Evolutionary conservation across 2,113 vertebrate species (phyloP), one percentile per base, ranked within the genome.

Genomic region (Tricholaema leucomelas): DNA sequence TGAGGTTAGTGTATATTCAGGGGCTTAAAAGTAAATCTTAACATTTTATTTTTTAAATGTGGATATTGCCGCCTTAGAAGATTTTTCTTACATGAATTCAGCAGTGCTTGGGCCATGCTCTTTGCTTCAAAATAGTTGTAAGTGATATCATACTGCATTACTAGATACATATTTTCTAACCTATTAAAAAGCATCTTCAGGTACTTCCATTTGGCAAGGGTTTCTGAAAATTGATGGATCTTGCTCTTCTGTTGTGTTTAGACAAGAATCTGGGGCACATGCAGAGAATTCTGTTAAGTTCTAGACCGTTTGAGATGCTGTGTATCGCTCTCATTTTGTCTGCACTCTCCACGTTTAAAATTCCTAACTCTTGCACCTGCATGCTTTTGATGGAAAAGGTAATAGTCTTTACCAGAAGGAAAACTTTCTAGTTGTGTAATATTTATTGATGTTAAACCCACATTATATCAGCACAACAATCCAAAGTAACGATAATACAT

Each of bases 401-500:
- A 92, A 66, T 40, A 95, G 30, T 83, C 64, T 63, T 90, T 86
- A 96, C 89, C 95, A 96, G 90, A 90, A 95, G 55, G 55, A 91
- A 91, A 88, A 54, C 73, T 89, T 79, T 95, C 92, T 85, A 64
- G 93, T 97, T 96, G 96, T 98, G 97, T 96, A 98, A 94, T 97
- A 97, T 98, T 98, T 97, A 97, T 98, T 98, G 97, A 98, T 98
- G 98, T 98, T 98, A 98, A 98, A 98, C 97, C 98, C 98, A 98
- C 97, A 98, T 98, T 97, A 98, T 96, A 98, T 98, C 97, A 98
- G 97, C 97, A 98, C 97, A 98, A 98, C 97, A 98, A 97, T 98
- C 98, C 98, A 98, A 98, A 98, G 98, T 98, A 98, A 97, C 96
- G 97, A 97, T 97, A 98, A 97, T 97, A 98, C 96, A 97, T 94